These are phyloP conservation scores for Haliclona indistincta DNA, from an alignment of 37 sponge, comb jelly and placozoan genomes.

Conservation along the genomic window DNA sequence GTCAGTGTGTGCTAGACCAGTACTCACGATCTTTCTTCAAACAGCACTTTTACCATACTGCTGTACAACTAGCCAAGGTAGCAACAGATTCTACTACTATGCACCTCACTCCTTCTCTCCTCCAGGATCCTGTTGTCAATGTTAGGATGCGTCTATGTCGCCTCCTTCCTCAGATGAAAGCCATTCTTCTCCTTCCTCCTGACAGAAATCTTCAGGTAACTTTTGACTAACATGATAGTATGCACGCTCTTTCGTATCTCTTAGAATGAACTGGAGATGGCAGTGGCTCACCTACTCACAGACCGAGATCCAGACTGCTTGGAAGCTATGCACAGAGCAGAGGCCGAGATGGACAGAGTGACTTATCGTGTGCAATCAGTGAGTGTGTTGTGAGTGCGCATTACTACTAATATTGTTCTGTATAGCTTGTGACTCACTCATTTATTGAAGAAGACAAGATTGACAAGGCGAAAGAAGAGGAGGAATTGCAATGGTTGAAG, in stretches of 20 bases:
- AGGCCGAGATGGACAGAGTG: constrained; percentile 65
- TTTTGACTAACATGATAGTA: neutral
- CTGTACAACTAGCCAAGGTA: constrained; percentile 55
- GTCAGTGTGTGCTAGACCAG: constrained; percentile 47
- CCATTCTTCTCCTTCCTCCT: constrained; percentile 58
- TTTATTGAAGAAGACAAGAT: constrained; percentile 75
- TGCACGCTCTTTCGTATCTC: neutral
- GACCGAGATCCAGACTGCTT: constrained; percentile 70
- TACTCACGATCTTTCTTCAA: constrained; percentile 85
- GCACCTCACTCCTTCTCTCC: neutral
- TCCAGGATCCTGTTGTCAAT: constrained; percentile 68
- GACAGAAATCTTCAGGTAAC: neutral
- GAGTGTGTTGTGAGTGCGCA: constrained; percentile 15
- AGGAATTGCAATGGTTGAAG: constrained; percentile 44
- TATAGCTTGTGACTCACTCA: constrained; percentile 47
- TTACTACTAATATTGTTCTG: neutral
- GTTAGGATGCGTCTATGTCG: constrained; percentile 44
- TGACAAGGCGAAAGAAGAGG: constrained; percentile 69
- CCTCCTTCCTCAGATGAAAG: constrained; percentile 64
- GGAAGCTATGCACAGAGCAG: constrained; percentile 37
- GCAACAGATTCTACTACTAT: constrained; percentile 8
- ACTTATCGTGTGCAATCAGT: constrained; percentile 74
- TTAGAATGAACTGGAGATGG: constrained; percentile 57
- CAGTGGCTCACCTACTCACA: constrained; percentile 5
- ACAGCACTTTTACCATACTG: constrained; percentile 45